Evolutionary conservation across 2,113 vertebrate genomes (phyloP).

Genomic region (Plecturocebus donacophilus): DNA sequence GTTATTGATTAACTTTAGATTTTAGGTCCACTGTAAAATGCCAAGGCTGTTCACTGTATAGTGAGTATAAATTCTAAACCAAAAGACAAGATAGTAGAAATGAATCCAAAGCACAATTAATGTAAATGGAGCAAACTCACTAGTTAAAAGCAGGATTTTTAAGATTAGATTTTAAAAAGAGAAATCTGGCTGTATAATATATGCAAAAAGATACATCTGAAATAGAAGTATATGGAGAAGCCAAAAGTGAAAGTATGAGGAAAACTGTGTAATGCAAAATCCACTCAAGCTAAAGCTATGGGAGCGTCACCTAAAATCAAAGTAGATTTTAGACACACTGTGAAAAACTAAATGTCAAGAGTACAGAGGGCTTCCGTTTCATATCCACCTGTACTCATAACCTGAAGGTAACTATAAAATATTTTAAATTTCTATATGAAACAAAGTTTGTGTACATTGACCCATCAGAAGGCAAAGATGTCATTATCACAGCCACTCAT

Average conservation of each 20-base stretch:
- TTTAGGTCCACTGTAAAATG: background rate
- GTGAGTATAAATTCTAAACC: background rate
- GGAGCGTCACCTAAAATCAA: background rate
- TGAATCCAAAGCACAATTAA: background rate
- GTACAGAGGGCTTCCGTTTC: background rate
- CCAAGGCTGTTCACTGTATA: background rate
- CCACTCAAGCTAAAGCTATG: background rate
- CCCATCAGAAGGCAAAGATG: background rate
- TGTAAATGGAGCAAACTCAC: background rate
- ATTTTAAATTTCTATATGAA: background rate
- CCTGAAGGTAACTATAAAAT: no score
- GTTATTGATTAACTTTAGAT: background rate
- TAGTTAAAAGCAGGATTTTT: background rate
- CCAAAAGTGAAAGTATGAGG: background rate
- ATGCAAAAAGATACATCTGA: background rate
- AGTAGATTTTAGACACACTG: background rate
- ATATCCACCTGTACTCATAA: no score
- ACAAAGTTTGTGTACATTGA: background rate
- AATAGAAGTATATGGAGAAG: background rate
- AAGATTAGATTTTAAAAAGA: background rate
- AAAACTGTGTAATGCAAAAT: background rate
- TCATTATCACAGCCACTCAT: background rate
- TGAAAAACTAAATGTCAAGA: background rate
- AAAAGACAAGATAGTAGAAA: background rate
- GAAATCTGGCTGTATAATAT: background rate